Percentiles rank a stretch among this genome's conserved stretches.
phyloP scores from a whole-genome alignment of 2,888 invertebrate species.

The Acanthosepion esculentum region DNA sequence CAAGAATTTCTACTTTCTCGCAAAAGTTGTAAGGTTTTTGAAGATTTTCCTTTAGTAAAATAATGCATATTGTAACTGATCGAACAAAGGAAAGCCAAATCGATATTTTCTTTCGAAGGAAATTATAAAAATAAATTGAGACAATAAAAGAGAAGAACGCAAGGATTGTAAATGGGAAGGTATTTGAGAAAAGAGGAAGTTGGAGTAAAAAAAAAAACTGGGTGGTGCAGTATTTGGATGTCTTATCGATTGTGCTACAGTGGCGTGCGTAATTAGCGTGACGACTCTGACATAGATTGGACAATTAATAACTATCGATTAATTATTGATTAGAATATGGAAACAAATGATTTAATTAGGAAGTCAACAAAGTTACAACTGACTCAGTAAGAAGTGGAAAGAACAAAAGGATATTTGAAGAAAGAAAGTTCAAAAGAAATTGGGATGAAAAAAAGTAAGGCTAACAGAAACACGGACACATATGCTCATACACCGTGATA shows the following conservation, averaged over 20 bases:
- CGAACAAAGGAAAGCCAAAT: neutral
- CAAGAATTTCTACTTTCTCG: too few relatives aligned
- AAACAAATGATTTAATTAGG: slow-evolving; percentile 9
- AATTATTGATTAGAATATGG: neutral
- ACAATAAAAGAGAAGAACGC: neutral
- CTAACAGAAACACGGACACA: neutral
- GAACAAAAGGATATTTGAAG: neutral
- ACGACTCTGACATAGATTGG: slow-evolving; percentile 33
- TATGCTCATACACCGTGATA: too few relatives aligned
- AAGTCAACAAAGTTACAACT: neutral
- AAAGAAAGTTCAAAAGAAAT: neutral
- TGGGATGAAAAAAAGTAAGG: neutral
- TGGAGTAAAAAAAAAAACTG: neutral
- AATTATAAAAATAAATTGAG: neutral
- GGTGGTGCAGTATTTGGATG: neutral
- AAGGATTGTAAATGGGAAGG: neutral
- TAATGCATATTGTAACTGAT: neutral
- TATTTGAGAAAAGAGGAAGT: neutral
- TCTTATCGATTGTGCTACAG: neutral
- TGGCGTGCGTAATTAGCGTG: neutral
- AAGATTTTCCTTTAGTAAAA: neutral
- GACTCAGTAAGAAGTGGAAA: neutral
- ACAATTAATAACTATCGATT: neutral
- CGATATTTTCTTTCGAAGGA: neutral
- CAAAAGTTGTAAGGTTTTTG: neutral